Evolutionary conservation across 1,140 invertebrate species (phyloP), one percentile per base, ranked within the genome.

Genomic region (Papilio polyxenes): DNA sequence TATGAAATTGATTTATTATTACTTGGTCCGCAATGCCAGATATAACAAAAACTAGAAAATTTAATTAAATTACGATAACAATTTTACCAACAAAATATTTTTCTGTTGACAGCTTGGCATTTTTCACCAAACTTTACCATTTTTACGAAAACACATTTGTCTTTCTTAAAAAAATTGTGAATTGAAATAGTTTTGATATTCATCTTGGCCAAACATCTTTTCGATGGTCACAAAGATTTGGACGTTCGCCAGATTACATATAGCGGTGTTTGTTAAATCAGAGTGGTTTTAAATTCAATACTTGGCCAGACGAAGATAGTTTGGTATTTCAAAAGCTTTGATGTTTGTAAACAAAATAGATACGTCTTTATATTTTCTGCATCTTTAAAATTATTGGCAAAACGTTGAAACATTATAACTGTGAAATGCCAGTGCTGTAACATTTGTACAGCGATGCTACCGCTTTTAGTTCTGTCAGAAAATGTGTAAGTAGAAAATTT

Each of bases 221-320:
- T 0, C 9, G 56, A 59, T n/a, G 56, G 56, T 62, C 31, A 69
- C 65, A 69, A 69, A 69, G 65, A 31, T 31, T 69, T 69, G 65
- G 65, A 37, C 10, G 11, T 6, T 15, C 10, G 65, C 65, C 65
- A 72, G 65, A 72, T 72, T 31, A 65, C 65, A 37, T 23, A 56
- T 6, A 23, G 23, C 23, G 1, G 13, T 72, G 65, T 72, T 72
- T 72, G 65, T 37, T 72, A 37, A 72, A 31, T 72, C 31, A 17
- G 65, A 72, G 65, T 72, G 11, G 65, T 72, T 72, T 72, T 15
- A 72, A 37, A 72, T 72, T 72, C 65, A 72, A 72, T 37, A 72
- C 31, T 72, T 65, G 23, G 62, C 23, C 65, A 72, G 65, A 65
- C 62, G 62, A 37, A 23, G 65, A 40, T 7, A 72, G 31, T 37